phyloP scores from a whole-genome alignment of 35 echinoderm and acorn worm species.

The Patiria miniata region DNA sequence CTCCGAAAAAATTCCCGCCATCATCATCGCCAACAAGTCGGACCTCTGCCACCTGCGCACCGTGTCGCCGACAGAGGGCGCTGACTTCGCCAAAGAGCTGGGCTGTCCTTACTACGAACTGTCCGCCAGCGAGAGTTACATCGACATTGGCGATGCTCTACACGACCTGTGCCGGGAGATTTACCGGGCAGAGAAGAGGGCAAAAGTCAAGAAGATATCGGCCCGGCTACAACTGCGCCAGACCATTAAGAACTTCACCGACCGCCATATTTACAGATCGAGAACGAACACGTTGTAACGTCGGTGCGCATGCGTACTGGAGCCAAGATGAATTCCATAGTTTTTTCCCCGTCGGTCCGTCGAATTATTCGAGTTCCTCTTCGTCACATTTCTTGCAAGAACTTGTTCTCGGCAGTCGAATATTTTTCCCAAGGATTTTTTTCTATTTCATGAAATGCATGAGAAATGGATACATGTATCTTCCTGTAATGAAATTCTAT shows the following conservation, averaged over 20 bases:
- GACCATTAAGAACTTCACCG: conserved; percentile 93
- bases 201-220: conserved; percentile 87
- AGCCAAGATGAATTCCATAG: too few species aligned
- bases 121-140: conserved; percentile 75
- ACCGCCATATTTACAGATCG: conserved; percentile 89
- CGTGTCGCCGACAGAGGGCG: conserved; percentile 71
- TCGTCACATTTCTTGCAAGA: too few species aligned
- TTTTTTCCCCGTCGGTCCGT: too few species aligned
- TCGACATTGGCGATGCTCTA: conserved; percentile 72
- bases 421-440: too few species aligned
- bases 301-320: neutral
- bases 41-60: conserved; percentile 84
- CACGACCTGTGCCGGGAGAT: conserved; percentile 85
- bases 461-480: too few species aligned
- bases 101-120: conserved; percentile 77
- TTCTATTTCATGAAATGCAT: too few species aligned
- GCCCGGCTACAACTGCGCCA: conserved; percentile 82
- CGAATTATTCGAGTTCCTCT: too few species aligned
- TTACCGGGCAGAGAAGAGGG: conserved; percentile 78
- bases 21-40: conserved; percentile 81
- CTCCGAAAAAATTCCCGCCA: conserved; percentile 48
- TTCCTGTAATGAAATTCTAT: too few species aligned
- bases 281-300: conserved; percentile 85
- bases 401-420: too few species aligned
- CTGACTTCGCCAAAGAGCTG: conserved; percentile 79